A percentile compares a stretch with the other conserved stretches of the same genome.
Evolutionary conservation across 64 coral and sea anemone species (phyloP).

Genomic region (Montipora sp.): DNA sequence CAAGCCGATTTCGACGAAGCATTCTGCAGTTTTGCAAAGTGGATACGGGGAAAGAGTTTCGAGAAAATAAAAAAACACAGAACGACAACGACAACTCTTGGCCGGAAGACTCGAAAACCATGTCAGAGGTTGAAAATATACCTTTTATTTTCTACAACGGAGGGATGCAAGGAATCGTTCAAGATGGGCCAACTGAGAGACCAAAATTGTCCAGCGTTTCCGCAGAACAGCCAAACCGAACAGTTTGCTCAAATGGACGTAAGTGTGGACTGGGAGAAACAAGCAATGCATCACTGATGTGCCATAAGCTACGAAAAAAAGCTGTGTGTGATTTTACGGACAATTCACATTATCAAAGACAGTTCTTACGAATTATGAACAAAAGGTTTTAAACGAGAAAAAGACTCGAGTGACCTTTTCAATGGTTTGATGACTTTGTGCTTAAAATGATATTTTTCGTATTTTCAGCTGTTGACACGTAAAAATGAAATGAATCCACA

Average conservation of each 20-base stretch:
- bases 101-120: background rate
- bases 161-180: background rate
- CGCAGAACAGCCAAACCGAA: background rate
- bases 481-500: no score
- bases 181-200: background rate
- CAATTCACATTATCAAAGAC: constrained; percentile 85
- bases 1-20: background rate
- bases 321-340: constrained; percentile 79
- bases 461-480: no score
- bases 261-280: constrained; percentile 14
- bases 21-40: background rate
- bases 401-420: background rate
- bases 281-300: constrained; percentile 27
- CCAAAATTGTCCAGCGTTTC: background rate
- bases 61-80: no score
- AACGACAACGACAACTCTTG: background rate
- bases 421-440: background rate
- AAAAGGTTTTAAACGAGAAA: constrained; percentile 67
- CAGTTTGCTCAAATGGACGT: background rate
- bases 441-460: background rate
- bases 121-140: no score
- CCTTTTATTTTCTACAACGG: background rate
- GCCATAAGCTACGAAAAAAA: constrained; percentile 70
- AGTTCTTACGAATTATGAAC: constrained; percentile 84
- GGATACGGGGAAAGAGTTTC: background rate